Percentiles rank a stretch among this genome's conserved stretches.
These are phyloP conservation scores for Drosophila nigrodunni DNA, from an alignment of 1,140 invertebrate species.

Conservation along the genomic window DNA sequence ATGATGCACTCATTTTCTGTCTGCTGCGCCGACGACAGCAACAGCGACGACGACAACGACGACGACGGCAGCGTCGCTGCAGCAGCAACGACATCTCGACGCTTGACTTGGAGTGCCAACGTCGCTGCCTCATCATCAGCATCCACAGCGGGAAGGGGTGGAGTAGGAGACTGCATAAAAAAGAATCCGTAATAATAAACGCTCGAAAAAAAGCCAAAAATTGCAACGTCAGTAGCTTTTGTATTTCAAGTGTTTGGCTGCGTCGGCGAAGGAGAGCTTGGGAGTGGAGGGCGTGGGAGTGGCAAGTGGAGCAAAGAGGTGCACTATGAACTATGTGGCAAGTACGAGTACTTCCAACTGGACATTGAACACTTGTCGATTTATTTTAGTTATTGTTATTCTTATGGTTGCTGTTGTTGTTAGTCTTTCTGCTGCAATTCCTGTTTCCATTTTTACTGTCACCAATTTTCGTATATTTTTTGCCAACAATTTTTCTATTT, in stretches of 20 bases:
- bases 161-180: constrained; percentile 47
- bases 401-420: too few relatives aligned
- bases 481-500: constrained; percentile 50
- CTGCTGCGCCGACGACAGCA: constrained; percentile 73
- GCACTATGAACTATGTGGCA: constrained; percentile 6
- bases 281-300: background rate
- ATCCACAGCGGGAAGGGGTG: constrained; percentile 7
- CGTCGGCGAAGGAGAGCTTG: constrained; percentile 15
- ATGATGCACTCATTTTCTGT: constrained; percentile 85
- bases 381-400: background rate
- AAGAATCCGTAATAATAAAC: constrained; percentile 79
- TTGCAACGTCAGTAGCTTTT: constrained; percentile 83
- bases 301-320: background rate
- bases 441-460: constrained; percentile 35
- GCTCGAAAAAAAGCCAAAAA: constrained; percentile 78
- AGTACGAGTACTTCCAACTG: constrained; percentile 12
- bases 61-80: constrained; percentile 24
- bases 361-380: constrained; percentile 49
- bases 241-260: constrained; percentile 70
- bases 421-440: constrained; percentile 11
- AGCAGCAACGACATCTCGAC: constrained; percentile 47
- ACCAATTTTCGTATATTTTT: constrained; percentile 53
- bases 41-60: constrained; percentile 15
- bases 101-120: constrained; percentile 64
- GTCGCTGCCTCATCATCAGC: constrained; percentile 58